Evolutionary conservation across 2,113 vertebrate genomes (phyloP).

Genomic region (Cryptoleucopteryx plumbea): DNA sequence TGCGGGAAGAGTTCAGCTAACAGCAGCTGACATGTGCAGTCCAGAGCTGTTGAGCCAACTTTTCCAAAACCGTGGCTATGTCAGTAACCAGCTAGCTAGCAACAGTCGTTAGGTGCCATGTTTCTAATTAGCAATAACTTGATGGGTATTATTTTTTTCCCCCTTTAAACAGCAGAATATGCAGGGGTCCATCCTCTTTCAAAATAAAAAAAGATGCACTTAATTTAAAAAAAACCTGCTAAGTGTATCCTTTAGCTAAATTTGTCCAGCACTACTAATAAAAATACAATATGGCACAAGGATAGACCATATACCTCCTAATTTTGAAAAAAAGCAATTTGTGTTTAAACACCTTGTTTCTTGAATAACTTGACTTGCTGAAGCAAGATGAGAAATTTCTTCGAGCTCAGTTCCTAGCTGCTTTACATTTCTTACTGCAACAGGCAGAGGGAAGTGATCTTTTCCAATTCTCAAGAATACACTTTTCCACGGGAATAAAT

Average conservation of each 20-base stretch:
- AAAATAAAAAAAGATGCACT: not conserved
- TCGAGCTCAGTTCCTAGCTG: not conserved
- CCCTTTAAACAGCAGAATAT: not conserved
- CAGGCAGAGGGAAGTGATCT: not conserved
- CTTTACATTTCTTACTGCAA: not conserved
- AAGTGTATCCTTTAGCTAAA: not conserved
- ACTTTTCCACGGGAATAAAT: not conserved
- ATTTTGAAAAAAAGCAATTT: not conserved
- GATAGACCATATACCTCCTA: not conserved
- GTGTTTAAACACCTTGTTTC: not conserved
- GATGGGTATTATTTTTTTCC: not conserved
- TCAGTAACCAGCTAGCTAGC: not conserved
- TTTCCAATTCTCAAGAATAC: not conserved
- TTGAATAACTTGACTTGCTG: not conserved
- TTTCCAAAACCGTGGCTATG: not conserved
- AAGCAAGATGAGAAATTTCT: not conserved
- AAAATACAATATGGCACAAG: not conserved
- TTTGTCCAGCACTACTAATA: not conserved
- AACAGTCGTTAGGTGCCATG: accelerated
- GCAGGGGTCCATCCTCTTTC: not conserved
- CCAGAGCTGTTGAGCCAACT: not conserved
- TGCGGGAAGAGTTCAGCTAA: not conserved
- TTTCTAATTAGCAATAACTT: not conserved
- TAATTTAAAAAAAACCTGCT: not conserved
- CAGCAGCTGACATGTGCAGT: not conserved